Conservation (phyloP, 1,140 invertebrate species). For the Thaumetopoea pityocampa region DNA sequence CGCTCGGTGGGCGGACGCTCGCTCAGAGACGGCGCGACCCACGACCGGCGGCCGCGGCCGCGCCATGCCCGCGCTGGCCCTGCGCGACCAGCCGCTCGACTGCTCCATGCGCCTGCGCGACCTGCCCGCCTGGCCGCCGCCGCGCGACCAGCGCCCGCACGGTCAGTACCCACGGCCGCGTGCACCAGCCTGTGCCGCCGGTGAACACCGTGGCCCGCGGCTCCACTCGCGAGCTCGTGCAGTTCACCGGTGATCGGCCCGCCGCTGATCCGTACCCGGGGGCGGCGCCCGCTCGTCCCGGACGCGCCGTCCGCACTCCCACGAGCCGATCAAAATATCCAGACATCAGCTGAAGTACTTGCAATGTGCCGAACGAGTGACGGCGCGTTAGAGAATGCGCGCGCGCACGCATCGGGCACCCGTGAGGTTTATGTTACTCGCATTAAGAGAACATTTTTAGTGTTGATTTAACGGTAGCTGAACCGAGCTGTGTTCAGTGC, state of each 20-base stretch:
- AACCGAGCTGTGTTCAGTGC: too few relatives aligned
- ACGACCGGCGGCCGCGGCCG: slow-evolving; percentile 60
- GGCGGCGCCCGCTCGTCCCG: background rate
- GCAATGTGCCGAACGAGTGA: too few relatives aligned
- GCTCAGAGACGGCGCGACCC: slow-evolving; percentile 58
- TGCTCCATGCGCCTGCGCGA: slow-evolving; percentile 69
- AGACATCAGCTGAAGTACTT: too few relatives aligned
- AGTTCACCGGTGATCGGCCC: too few relatives aligned
- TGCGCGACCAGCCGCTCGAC: slow-evolving; percentile 71
- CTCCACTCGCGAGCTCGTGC: background rate
- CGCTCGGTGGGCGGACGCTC: slow-evolving; percentile 60
- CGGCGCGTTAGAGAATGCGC: too few relatives aligned
- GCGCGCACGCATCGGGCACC: too few relatives aligned
- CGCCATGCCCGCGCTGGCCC: slow-evolving; percentile 70
- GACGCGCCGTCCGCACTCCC: slow-evolving; percentile 1
- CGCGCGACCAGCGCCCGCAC: slow-evolving; percentile 34
- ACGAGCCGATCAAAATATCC: too few relatives aligned
- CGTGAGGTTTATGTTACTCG: too few relatives aligned
- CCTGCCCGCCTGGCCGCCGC: slow-evolving; percentile 60
- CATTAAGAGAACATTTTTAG: too few relatives aligned
- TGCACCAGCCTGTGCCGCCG: slow-evolving; percentile 15
- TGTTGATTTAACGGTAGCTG: too few relatives aligned
- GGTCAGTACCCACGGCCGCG: slow-evolving; percentile 46
- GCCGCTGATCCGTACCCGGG: background rate
- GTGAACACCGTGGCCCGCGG: slow-evolving; percentile 3